Evolutionary conservation across 1,140 invertebrate species (phyloP).

Genomic region (Drosophila bocki): DNA sequence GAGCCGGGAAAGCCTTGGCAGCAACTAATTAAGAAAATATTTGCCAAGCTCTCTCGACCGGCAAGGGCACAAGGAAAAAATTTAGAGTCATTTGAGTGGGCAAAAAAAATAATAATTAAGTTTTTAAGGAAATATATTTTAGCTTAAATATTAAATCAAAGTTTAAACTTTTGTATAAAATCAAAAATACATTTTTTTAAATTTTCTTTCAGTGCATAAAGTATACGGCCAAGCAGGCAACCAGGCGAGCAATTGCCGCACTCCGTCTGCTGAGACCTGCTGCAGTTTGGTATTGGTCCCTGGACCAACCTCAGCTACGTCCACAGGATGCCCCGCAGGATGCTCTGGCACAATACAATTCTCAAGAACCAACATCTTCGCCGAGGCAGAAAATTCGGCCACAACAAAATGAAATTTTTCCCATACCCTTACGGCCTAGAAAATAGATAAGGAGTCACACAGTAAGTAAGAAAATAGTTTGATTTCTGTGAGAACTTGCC

Average conservation of each 20-base stretch:
- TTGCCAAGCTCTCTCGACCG: conserved; percentile 58
- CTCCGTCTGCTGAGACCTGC: conserved; percentile 58
- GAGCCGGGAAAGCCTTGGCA: conserved; percentile 46
- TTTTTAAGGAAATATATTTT: background rate
- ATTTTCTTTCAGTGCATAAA: conserved; percentile 9
- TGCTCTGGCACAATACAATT: conserved; percentile 43
- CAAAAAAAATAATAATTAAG: background rate
- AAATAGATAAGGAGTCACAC: background rate
- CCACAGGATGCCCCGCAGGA: conserved; percentile 18
- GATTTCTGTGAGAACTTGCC: conserved; percentile 16
- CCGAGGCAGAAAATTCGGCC: conserved; percentile 34
- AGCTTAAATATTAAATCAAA: background rate
- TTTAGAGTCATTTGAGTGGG: background rate
- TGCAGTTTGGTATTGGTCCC: conserved; percentile 37
- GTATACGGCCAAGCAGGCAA: conserved; percentile 33
- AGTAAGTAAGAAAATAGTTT: conserved; percentile 32
- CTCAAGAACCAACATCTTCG: conserved; percentile 46
- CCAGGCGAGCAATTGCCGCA: conserved; percentile 57
- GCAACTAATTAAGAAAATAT: conserved; percentile 83
- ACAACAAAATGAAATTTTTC: conserved; percentile 26
- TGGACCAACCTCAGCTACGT: conserved; percentile 20
- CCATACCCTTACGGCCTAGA: conserved; percentile 14
- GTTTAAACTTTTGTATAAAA: background rate
- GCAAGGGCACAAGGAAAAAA: conserved; percentile 9
- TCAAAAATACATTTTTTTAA: too few species aligned